Conservation (phyloP, 2,797 vertebrate species). For the Nyctalus aviator region DNA sequence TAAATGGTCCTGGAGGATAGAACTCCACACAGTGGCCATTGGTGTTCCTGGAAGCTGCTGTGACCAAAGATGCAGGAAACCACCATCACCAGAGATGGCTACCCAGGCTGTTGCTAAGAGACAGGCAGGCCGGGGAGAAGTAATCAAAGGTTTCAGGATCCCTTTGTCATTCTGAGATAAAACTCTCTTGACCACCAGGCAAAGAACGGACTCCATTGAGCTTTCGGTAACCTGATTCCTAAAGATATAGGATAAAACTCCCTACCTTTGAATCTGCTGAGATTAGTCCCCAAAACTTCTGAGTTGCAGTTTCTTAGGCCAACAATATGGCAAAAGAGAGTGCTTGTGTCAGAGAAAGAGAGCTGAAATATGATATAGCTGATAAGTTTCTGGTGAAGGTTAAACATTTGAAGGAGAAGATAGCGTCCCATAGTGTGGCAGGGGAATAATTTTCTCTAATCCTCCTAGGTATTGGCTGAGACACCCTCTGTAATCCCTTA, state of each 20-base stretch:
- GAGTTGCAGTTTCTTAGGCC: not conserved
- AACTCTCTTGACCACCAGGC: not conserved
- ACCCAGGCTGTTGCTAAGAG: not conserved
- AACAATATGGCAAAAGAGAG: not conserved
- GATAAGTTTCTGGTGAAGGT: not conserved
- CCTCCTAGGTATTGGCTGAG: not conserved
- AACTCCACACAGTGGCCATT: not conserved
- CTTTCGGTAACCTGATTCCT: slow-evolving; percentile 10
- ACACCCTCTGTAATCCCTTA: not conserved
- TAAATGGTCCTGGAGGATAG: not conserved
- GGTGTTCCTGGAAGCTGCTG: not conserved
- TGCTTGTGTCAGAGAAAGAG: not conserved
- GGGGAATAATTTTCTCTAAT: not conserved
- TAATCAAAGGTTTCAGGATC: not conserved
- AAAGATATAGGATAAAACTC: not conserved
- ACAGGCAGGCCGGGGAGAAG: not conserved
- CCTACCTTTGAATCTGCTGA: slow-evolving; percentile 18
- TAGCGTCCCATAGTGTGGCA: not conserved
- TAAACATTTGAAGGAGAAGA: slow-evolving; percentile 7
- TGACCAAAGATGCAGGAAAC: not conserved
- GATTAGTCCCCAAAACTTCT: not conserved
- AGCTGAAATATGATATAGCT: not conserved
- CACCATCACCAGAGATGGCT: not conserved
- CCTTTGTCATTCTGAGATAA: not conserved
- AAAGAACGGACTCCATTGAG: not conserved